Conservation (phyloP, 2,888 invertebrate genomes). For the Drosophila neoperkinsi region DNA sequence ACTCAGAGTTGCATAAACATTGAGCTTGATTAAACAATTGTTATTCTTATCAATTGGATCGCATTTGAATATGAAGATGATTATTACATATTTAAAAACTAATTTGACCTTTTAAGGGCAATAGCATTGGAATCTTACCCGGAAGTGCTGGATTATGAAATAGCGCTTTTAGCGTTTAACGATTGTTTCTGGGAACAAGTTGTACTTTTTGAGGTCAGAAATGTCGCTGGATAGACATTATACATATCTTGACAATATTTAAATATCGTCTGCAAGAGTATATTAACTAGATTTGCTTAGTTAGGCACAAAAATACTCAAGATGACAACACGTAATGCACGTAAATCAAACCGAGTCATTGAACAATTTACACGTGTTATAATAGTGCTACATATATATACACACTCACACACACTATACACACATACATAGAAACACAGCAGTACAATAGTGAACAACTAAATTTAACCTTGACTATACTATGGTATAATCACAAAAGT, state of each 20-base stretch:
- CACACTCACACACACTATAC: not conserved
- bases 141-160: not conserved
- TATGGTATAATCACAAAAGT: slow-evolving; percentile 38
- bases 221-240: not conserved
- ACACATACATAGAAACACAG: slow-evolving; percentile 6
- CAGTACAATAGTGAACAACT: slow-evolving; percentile 12
- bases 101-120: not conserved
- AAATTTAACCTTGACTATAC: slow-evolving; percentile 32
- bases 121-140: not conserved
- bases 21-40: not conserved
- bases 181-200: not conserved
- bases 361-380: slow-evolving; percentile 81
- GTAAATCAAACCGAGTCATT: slow-evolving; percentile 42
- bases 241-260: not conserved
- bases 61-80: not conserved
- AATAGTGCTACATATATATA: slow-evolving; percentile 53
- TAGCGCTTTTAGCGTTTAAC: not conserved
- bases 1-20: not conserved
- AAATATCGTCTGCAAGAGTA: slow-evolving; percentile 21
- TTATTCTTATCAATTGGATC: not conserved
- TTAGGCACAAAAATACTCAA: slow-evolving; percentile 44
- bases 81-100: not conserved
- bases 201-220: not conserved
- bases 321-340: slow-evolving; percentile 34
- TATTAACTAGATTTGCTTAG: slow-evolving; percentile 48